Evolutionary conservation across 2,797 vertebrate genomes (phyloP), one percentile per base, ranked within the genome.

Genomic region (Hypotaenidia okinawae): DNA sequence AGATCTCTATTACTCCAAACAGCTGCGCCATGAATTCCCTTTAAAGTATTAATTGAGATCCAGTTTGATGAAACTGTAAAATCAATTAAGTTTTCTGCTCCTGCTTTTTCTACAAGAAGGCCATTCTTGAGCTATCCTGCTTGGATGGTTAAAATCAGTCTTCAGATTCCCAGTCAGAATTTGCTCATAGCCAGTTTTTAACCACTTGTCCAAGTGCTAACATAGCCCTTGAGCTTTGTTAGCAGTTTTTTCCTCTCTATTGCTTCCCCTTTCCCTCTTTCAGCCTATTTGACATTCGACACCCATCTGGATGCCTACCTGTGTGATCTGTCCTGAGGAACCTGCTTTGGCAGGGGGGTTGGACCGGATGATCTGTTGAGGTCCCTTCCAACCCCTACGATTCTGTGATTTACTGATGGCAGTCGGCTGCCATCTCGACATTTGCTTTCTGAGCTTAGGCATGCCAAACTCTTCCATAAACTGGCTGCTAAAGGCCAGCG

Each of bases 1-100:
- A 89, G 43, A 79, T 92, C 67, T 78, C 70, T 90, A 39, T 96
- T 95, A 93, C 92, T 93, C 84, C 88, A 79, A 67, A 89, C 39
- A 94, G 74, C 88, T 94, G 81, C 84, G 67, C 81, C 47, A 92
- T 77, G 75, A 93, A 92, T 94, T 79, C 39, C 25, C 63, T 92
- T 95, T 96, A 92, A 96, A 97, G 93, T 94, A 95, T 92, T 95
- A 96, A 94, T 94, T 90, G 88, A 90, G 74, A 33, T 93, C 41
- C 39, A 49, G 27, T 90, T 92, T 93, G 84, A 95, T 74, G 49
- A 95, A 94, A 82, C 59, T 73, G 86, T 96, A 83, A 93, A 94
- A 95, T 67, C 63, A 94, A 78, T 93, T 81, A 84, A 52, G 81
- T 63, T 70, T 95, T 69, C 51, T 79, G 15, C 15, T 64, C 8